These are phyloP conservation scores for Euphydryas editha DNA, from an alignment of 2,888 invertebrate genomes.

Conservation along the genomic window DNA sequence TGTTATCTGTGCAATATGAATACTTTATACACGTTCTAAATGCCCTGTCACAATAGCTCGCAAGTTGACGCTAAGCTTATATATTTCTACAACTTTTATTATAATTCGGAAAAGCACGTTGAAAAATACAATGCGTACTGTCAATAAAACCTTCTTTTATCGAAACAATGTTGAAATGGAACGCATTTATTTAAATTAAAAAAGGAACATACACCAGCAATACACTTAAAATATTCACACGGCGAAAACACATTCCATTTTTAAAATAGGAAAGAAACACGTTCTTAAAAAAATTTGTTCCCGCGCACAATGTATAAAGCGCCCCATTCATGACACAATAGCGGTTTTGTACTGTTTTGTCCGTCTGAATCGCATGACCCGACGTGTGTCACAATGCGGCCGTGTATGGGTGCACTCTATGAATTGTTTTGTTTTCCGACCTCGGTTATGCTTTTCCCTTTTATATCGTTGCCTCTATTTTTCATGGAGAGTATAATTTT, in stretches of 20 bases:
- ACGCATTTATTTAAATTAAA: conserved; percentile 72
- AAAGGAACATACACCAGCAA: conserved; percentile 64
- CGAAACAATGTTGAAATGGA: conserved; percentile 49
- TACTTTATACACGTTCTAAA: conserved; percentile 6
- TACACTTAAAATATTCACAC: conserved; percentile 75
- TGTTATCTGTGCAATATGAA: conserved; percentile 12
- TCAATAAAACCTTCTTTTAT: conserved; percentile 46
- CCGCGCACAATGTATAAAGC: conserved; percentile 66
- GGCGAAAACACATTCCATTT: conserved; percentile 65
- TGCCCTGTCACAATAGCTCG: neutral
- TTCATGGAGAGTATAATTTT: conserved; percentile 57
- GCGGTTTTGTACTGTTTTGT: conserved; percentile 67
- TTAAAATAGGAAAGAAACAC: conserved; percentile 66
- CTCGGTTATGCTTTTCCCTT: conserved; percentile 52
- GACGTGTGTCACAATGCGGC: conserved; percentile 67
- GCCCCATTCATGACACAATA: conserved; percentile 77
- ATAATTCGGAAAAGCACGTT: conserved; percentile 10
- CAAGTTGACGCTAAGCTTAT: conserved; percentile 11
- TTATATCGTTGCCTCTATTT: conserved; percentile 55
- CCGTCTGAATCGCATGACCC: conserved; percentile 56
- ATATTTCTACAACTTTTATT: conserved; percentile 8
- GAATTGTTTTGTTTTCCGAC: conserved; percentile 75
- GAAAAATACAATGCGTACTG: conserved; percentile 29
- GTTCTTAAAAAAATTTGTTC: conserved; percentile 79
- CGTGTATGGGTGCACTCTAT: conserved; percentile 73